Base-by-base conservation (phyloP, 2,888 invertebrate species). In the Ypsolopha scabrella region DNA sequence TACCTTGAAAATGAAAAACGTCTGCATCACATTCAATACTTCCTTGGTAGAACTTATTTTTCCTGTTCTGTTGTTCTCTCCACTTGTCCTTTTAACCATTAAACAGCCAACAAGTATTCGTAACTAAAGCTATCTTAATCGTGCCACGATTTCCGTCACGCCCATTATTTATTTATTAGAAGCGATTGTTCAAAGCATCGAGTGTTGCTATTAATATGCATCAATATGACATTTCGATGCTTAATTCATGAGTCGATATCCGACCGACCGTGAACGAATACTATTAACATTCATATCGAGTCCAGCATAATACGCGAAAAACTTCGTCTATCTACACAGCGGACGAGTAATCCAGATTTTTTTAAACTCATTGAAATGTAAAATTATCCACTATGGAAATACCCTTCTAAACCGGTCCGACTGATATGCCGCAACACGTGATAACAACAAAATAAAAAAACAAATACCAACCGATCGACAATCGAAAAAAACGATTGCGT, bases 381-480 rank as follows among this genome's bases (percentile, higher is more conserved):
- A 24, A 51, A 51, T 45, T 43, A 51, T 54, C 51, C 52, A 50
- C 37, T 51, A 52, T 54, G 52, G 51, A 51, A 54, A 55, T 52
- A 52, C 52, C 45, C n/a, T n/a, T 45, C 44, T 50, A 55, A 66
- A 70, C 72, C 69, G 72, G 69, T 62, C 66, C 65, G 67, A 68
- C 71, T 24, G 24, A 24, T 24, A 24, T 24, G 4, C 24, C 24
- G 24, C 24, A 24, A 24, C 4, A 24, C 24, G 2, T 2, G 24
- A 24, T 4, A 24, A 24, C 2, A 24, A 53, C 39, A 46, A 55
- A 50, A 49, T 14, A 43, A 52, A 53, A 52, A 53, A 55, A 56
- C 56, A 57, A 57, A 57, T 57, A 54, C 13, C n/a, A 43, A 11
- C 11, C 34, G n/a, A 34, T 11, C 35, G n/a, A 11, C 6, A 7